Percentiles rank a stretch among this genome's conserved stretches.
Conservation (phyloP, 2,888 invertebrate species). For the Drosophila anomalata region DNA sequence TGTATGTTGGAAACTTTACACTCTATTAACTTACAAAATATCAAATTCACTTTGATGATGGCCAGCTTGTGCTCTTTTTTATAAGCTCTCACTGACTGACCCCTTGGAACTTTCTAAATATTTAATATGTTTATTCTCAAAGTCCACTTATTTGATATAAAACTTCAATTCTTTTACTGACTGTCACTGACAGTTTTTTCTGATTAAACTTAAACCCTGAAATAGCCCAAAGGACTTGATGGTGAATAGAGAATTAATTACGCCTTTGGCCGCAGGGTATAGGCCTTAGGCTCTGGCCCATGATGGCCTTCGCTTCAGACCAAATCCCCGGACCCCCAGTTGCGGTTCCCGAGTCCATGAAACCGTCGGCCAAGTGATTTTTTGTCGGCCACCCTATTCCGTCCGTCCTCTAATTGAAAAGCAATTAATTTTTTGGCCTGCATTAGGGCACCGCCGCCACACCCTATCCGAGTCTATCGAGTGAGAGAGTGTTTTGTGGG, state of each 20-base stretch:
- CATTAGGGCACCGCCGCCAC: conserved; percentile 22
- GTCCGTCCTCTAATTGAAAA: conserved; percentile 69
- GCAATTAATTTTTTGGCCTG: conserved; percentile 67
- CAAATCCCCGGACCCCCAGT: conserved; percentile 21
- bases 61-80: neutral
- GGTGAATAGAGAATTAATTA: conserved; percentile 40
- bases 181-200: neutral
- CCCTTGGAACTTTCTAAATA: neutral
- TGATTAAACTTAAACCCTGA: neutral
- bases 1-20: conserved; percentile 14
- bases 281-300: conserved; percentile 7
- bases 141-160: neutral
- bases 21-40: conserved; percentile 24
- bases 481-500: neutral
- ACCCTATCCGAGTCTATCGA: neutral
- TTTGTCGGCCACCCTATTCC: conserved; percentile 17
- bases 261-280: conserved; percentile 20
- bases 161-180: neutral
- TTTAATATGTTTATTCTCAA: neutral
- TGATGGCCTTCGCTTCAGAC: conserved; percentile 11
- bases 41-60: conserved; percentile 10
- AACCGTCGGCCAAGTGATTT: conserved; percentile 11
- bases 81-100: neutral
- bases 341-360: conserved; percentile 13
- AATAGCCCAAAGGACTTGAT: conserved; percentile 6